Evolutionary conservation across 2,113 vertebrate genomes (phyloP), one percentile per base, ranked within the genome.

Genomic region (Camarhynchus parvulus): DNA sequence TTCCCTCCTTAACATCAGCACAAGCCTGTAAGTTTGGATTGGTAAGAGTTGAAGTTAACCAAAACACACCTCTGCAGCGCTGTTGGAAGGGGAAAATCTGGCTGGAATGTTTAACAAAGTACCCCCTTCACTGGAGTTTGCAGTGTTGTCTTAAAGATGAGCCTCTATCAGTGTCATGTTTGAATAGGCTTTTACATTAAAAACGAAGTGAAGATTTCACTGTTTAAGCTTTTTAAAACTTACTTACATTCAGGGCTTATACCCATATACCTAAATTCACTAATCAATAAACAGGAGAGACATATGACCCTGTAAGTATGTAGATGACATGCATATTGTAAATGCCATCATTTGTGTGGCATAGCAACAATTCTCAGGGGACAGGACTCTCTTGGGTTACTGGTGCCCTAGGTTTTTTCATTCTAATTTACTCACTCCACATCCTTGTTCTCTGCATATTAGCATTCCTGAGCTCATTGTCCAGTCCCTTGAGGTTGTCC

Each of bases 361-460:
- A 58, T 61, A 93, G 75, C 66, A 95, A 62, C 69, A 42, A 25
- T 68, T 83, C 72, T 70, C 62, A 33, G 49, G 55, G 62, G 87
- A 81, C 39, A 44, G 62, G 64, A 53, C 75, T 95, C 92, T 84
- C 81, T 27, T 10, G 42, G 41, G 21, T 75, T 84, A 67, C 67
- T 58, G 11, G 66, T 91, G 62, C 93, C 69, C 59, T 61, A 83
- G 50, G 79, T 96, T 96, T 94, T 95, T 58, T 87, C 25, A 46
- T 86, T 88, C 67, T 94, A 46, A 81, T 89, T 94, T 81, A 75
- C 67, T 93, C 63, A 39, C 68, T 72, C 93, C 69, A 61, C 27
- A 66, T 89, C 41, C 46, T 86, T 72, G 44, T 83, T 89, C 66
- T 72, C 58, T 68, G 56, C 46, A 30, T 83, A 87, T 90, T 93